Base-by-base conservation (phyloP, 2,888 invertebrate genomes). In the Epinotia ramella region DNA sequence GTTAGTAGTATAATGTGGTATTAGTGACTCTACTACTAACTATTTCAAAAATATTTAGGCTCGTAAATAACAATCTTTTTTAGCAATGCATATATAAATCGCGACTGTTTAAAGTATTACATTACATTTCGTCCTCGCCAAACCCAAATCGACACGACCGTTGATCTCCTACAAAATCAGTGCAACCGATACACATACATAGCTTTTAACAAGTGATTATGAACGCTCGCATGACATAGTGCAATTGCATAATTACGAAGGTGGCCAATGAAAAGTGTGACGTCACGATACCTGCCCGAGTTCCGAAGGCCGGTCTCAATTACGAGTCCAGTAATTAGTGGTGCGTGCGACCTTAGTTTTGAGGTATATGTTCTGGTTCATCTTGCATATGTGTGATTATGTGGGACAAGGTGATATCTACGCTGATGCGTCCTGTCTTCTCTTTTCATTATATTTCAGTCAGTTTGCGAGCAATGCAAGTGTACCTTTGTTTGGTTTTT, bases 311-410 rank as follows among this genome's bases (percentile, higher is more conserved):
- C 90, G 85, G 80, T 82, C 80, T 85, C 86, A 91, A 91, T 92
- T 91, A 86, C 86, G 80, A 84, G 84, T 83, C 82, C 83, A 83
- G 86, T 86, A 91, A 91, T 92, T 91, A 91, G 87, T 88, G 83
- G 87, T 84, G 82, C 83, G 81, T 78, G 83, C 81, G 80, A 79
- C 80, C 79, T 78, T 79, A 81, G 69, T 81, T 79, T 79, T 77
- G 53, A 68, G 62, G 62, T 66, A 28, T 65, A 11, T 62, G 40
- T 9, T 65, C 24, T 70, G 59, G 70, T 49, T 60, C 70, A 62
- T 68, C 59, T 59, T 68, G 62, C 33, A 4, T 60, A 68, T 59
- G 40, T 59, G 59, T 44, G 59, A 44, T 59, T 60, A 68, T 59
- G 40, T 59, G 59, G 59, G 59, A 44, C 68, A 68, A 59, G 44